Percentiles rank a stretch among this genome's conserved stretches.
These are phyloP conservation scores for Rhagium mordax DNA, from an alignment of 2,888 invertebrate genomes.

Conservation along the genomic window DNA sequence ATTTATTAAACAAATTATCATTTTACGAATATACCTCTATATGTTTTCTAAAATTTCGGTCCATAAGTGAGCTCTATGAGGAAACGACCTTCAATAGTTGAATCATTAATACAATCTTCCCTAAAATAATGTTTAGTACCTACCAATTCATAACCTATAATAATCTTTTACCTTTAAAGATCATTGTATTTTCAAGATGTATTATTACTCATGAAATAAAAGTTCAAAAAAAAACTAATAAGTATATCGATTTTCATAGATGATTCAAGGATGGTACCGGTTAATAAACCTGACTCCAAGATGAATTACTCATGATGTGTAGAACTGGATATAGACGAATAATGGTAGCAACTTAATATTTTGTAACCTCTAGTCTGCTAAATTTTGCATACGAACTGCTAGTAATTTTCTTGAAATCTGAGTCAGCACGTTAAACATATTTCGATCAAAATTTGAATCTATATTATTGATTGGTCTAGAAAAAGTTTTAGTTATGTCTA, in stretches of 20 bases:
- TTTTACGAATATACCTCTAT: too few species aligned
- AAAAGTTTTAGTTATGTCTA: too few species aligned
- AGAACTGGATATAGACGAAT: constrained; percentile 3
- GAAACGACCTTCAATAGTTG: too few species aligned
- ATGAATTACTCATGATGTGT: constrained; percentile 23
- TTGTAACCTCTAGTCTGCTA: background rate
- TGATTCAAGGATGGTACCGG: background rate
- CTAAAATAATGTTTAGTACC: too few species aligned
- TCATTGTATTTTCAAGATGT: background rate
- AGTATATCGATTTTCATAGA: background rate
- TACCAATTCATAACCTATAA: too few species aligned
- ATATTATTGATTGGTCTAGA: background rate
- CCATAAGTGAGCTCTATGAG: too few species aligned
- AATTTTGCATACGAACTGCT: background rate
- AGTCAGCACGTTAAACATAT: background rate
- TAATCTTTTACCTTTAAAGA: too few species aligned
- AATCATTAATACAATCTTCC: too few species aligned
- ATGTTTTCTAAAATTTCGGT: too few species aligned
- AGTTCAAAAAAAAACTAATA: background rate
- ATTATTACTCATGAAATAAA: background rate
- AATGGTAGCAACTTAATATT: background rate
- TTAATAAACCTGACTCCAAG: background rate
- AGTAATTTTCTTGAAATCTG: background rate
- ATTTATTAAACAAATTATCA: too few species aligned
- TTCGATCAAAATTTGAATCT: background rate